A percentile compares a stretch with the other conserved stretches of the same genome.
phyloP scores from a whole-genome alignment of 2,888 invertebrate species.

The Eilema sororculum region DNA sequence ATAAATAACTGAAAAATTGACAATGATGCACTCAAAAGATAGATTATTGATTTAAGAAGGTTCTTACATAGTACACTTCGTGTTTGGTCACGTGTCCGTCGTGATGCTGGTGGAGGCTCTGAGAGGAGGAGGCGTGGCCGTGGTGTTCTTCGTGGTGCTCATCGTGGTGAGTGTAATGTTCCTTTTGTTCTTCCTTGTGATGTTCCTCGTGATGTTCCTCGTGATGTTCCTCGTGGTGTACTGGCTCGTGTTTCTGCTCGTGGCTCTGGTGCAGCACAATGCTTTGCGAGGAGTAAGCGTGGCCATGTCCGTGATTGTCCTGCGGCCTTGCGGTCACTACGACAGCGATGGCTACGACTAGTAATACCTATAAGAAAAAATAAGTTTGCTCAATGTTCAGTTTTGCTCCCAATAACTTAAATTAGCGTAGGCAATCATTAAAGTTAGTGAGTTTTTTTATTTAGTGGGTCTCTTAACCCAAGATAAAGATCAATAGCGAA shows the following conservation, averaged over 20 bases:
- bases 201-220: constrained; percentile 10
- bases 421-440: no score
- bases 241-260: constrained; percentile 25
- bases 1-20: neutral
- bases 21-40: neutral
- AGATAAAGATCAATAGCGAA: no score
- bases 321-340: constrained; percentile 9
- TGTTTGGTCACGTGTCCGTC: constrained; percentile 25
- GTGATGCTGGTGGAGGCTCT: constrained; percentile 6
- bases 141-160: constrained; percentile 2
- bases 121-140: constrained; percentile 11
- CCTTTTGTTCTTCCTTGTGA: constrained; percentile 7
- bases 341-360: constrained; percentile 39
- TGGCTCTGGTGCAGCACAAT: constrained; percentile 58
- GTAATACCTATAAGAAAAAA: constrained; percentile 45
- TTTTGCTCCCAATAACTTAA: no score
- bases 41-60: neutral
- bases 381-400: neutral
- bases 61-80: constrained; percentile 41
- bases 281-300: constrained; percentile 59
- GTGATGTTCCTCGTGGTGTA: constrained; percentile 16
- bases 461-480: no score
- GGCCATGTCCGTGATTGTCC: constrained; percentile 15
- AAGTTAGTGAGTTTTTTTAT: no score
- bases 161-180: constrained; percentile 9